phyloP scores from a whole-genome alignment of 2,888 invertebrate species.

The Pristionchus entomophagus region DNA sequence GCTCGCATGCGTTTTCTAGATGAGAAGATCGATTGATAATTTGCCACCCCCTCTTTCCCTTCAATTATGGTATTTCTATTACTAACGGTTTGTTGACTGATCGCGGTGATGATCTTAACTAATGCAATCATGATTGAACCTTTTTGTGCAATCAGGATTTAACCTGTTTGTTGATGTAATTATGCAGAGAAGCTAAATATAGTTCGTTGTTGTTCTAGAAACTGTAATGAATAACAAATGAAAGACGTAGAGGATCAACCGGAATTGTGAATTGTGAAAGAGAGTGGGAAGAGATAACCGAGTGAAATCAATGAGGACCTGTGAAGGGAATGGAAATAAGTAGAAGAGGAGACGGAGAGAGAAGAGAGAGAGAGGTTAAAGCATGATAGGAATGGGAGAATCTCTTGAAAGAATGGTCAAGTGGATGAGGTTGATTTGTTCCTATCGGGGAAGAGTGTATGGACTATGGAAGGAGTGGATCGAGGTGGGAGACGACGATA shows the following conservation, averaged over 20 bases:
- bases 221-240: background rate
- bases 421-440: conserved; percentile 19
- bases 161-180: background rate
- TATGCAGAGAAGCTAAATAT: background rate
- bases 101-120: background rate
- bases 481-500: conserved; percentile 47
- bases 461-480: conserved; percentile 40
- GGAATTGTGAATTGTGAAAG: conserved; percentile 34
- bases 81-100: conserved; percentile 3
- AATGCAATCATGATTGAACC: no score
- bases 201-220: no score
- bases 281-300: conserved; percentile 16
- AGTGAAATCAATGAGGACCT: conserved; percentile 36
- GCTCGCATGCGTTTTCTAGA: conserved; percentile 4
- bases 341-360: background rate
- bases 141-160: no score
- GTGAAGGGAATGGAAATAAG: conserved; percentile 35
- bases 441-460: conserved; percentile 42
- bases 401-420: no score
- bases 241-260: background rate
- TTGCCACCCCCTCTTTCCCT: background rate
- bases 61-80: background rate
- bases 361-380: background rate
- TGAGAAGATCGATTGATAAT: background rate
- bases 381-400: no score